A percentile compares a stretch with the other conserved stretches of the same genome.
Evolutionary conservation across 2,888 invertebrate genomes (phyloP).

Genomic region (Pseudolycoriella hygida): DNA sequence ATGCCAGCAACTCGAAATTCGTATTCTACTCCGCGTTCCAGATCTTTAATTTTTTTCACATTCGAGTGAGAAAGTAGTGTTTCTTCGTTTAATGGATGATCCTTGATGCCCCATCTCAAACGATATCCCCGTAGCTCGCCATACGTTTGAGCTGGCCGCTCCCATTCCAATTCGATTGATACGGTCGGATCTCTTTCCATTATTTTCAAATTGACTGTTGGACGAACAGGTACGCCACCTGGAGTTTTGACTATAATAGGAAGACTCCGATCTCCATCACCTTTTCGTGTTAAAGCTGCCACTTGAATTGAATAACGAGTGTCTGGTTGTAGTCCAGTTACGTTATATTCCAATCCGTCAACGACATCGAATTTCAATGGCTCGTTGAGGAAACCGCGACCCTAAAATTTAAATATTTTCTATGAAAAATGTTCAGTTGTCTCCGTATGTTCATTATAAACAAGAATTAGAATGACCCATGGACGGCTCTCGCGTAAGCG

Average conservation of each 20-base stretch:
- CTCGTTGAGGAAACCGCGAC: constrained; percentile 58
- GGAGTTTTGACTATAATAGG: constrained; percentile 78
- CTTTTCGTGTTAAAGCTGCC: constrained; percentile 88
- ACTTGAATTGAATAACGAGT: constrained; percentile 89
- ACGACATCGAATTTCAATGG: constrained; percentile 75
- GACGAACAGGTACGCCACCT: constrained; percentile 79
- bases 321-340: constrained; percentile 85
- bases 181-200: constrained; percentile 75
- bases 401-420: constrained; percentile 16
- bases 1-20: constrained; percentile 93
- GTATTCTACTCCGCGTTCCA: constrained; percentile 86
- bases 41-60: constrained; percentile 54
- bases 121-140: constrained; percentile 79
- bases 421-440: too few relatives aligned
- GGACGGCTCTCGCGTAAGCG: too few relatives aligned
- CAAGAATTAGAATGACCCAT: too few relatives aligned
- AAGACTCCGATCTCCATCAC: constrained; percentile 85
- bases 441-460: too few relatives aligned
- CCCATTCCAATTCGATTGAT: constrained; percentile 85
- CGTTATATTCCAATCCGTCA: constrained; percentile 65
- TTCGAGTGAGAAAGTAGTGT: constrained; percentile 48
- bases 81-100: constrained; percentile 56
- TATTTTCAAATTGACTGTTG: constrained; percentile 64
- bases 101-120: constrained; percentile 71
- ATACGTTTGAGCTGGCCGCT: constrained; percentile 71